Percentiles rank a stretch among this genome's conserved stretches.
Evolutionary conservation across 2,113 vertebrate species (phyloP).

Genomic region (Podiceps cristatus): DNA sequence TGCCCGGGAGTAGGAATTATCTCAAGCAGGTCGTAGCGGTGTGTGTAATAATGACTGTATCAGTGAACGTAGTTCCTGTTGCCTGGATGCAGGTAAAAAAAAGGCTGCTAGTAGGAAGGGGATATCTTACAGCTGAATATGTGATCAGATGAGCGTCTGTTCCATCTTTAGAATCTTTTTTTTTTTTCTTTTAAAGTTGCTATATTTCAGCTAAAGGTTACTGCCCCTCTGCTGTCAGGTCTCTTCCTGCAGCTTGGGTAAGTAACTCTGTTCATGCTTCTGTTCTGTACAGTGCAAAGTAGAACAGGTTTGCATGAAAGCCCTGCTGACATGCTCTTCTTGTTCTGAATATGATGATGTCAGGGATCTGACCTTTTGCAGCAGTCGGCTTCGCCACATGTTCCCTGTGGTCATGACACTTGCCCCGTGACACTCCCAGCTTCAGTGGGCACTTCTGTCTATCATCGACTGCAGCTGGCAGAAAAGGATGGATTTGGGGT

Average conservation of each 20-base stretch:
- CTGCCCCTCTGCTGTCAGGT: neutral
- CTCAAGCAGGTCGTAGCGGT: neutral
- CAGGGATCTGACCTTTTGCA: neutral
- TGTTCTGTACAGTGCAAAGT: neutral
- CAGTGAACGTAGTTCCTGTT: neutral
- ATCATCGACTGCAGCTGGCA: neutral
- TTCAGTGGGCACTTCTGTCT: neutral
- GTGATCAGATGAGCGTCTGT: neutral
- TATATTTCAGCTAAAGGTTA: constrained; percentile 20
- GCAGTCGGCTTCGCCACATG: rapidly evolving
- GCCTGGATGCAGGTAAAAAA: constrained; percentile 29
- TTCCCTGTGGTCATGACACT: neutral
- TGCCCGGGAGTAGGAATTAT: neutral
- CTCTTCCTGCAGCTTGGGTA: neutral
- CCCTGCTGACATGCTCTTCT: neutral
- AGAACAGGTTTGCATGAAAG: neutral
- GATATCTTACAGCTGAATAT: neutral
- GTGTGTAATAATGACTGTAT: neutral
- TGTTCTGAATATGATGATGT: neutral
- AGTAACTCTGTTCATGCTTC: neutral
- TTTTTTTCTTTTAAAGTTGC: neutral
- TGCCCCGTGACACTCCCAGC: neutral
- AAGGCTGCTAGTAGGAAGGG: neutral
- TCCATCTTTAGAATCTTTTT: neutral
- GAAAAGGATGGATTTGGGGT: rapidly evolving